These are phyloP conservation scores for Heliangelus exortis DNA, from an alignment of 2,797 vertebrate genomes.

Conservation along the genomic window DNA sequence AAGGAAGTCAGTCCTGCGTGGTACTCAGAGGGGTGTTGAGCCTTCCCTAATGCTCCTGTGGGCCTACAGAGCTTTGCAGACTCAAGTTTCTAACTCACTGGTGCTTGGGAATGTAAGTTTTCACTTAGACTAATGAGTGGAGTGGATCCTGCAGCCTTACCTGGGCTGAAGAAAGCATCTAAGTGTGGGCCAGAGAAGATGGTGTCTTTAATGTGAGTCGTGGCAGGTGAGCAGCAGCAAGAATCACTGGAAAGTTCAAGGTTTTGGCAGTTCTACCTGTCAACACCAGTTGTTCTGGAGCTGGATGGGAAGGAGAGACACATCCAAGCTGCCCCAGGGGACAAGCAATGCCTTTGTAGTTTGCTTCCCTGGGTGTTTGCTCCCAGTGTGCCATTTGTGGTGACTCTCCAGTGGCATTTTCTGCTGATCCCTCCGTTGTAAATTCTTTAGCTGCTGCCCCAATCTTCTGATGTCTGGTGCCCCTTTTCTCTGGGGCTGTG, in stretches of 20 bases:
- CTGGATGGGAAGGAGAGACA: neutral
- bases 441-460: neutral
- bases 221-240: neutral
- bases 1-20: neutral
- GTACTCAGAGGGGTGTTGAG: neutral
- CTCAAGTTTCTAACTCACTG: neutral
- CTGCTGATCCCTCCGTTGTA: neutral
- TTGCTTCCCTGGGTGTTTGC: neutral
- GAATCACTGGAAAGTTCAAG: neutral
- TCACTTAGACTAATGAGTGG: accelerated
- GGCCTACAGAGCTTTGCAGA: neutral
- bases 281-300: neutral
- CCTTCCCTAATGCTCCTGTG: neutral
- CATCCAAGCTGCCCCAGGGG: accelerated
- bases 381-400: accelerated
- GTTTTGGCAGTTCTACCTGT: neutral
- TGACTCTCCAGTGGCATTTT: neutral
- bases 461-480: neutral
- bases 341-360: neutral
- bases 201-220: accelerated
- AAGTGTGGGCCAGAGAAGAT: neutral
- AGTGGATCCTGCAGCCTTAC: neutral
- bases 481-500: neutral
- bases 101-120: neutral
- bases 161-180: neutral